A percentile compares a stretch with the other conserved stretches of the same genome.
Evolutionary conservation across 2,888 invertebrate genomes (phyloP).

Genomic region (Apodemia hepburni): DNA sequence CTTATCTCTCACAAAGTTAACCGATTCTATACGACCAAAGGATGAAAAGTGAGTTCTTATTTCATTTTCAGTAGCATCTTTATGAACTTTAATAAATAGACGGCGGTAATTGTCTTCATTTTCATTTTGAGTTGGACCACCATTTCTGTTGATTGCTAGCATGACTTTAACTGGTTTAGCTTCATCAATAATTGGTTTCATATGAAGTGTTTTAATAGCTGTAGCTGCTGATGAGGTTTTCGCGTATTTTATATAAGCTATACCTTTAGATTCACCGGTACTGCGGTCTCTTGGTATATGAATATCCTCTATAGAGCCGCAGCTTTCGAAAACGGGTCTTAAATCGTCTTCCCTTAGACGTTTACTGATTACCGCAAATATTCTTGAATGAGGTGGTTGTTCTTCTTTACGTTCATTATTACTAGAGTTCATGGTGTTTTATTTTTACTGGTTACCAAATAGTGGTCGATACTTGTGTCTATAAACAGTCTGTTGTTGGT

Average conservation of each 20-base stretch:
- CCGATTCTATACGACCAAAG: slow-evolving; percentile 90
- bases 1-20: slow-evolving; percentile 89
- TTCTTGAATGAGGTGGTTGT: slow-evolving; percentile 91
- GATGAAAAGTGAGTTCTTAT: slow-evolving; percentile 89
- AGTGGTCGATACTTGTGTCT: background rate
- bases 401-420: slow-evolving; percentile 63
- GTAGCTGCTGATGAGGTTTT: slow-evolving; percentile 95
- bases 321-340: slow-evolving; percentile 87
- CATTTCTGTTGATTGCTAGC: slow-evolving; percentile 84
- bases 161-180: slow-evolving; percentile 93
- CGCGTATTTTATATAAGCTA: slow-evolving; percentile 93
- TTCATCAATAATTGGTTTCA: slow-evolving; percentile 85
- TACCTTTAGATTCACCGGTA: slow-evolving; percentile 92
- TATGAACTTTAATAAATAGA: slow-evolving; percentile 93
- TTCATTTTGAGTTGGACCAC: slow-evolving; percentile 45
- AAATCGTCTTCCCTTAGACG: slow-evolving; percentile 85
- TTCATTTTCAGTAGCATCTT: slow-evolving; percentile 87
- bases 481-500: background rate
- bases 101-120: slow-evolving; percentile 76
- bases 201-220: slow-evolving; percentile 93
- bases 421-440: slow-evolving; percentile 35
- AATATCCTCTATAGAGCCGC: slow-evolving; percentile 92
- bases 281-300: slow-evolving; percentile 92
- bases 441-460: background rate
- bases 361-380: slow-evolving; percentile 94